Evolutionary conservation across 2,113 vertebrate genomes (phyloP), one percentile per base, ranked within the genome.

Genomic region (Phalacrocorax aristotelis): DNA sequence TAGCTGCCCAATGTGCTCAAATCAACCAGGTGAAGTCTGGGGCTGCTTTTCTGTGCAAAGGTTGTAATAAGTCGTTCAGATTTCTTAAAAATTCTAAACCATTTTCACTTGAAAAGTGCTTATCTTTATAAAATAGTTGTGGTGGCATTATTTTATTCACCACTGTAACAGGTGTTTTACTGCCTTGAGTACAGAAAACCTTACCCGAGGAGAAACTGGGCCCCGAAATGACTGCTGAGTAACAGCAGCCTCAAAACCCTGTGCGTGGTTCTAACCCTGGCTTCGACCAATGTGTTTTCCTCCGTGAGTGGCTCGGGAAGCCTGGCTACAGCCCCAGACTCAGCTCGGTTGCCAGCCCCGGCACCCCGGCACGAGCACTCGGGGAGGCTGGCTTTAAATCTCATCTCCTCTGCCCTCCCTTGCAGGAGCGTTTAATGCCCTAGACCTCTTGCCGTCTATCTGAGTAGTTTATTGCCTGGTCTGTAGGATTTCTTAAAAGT

Each of bases 321-420:
- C 40, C 44, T 23, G 2, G 14, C 52, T 34, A 1, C 48, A 38
- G 19, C 40, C n/a, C 52, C 9, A 18, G 40, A 57, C 26, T n/a
- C 38, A 3, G 32, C 75, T 49, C 14, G 1, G 34, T 13, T 5
- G 0, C 20, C 15, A 5, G 23, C 7, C 20, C 27, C 30, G 23
- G 42, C 2, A 2, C 26, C n/a, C 51, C 32, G 40, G 51, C 20
- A 13, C 0, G 1, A 81, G 54, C n/a, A 1, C 20, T 22, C 1
- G 0, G 25, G 29, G 8, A 5, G 15, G 20, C 17, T 66, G 51
- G 1, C 32, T 42, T n/a, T 30, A 38, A 38, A 46, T 20, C 32
- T 34, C 15, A 18, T 16, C 23, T 49, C n/a, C 55, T 21, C 38
- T 44, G 23, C 14, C 36, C 10, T 71, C 10, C 15, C 29, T 51